phyloP scores from a whole-genome alignment of 2,797 vertebrate genomes.

The Labroides dimidiatus region DNA sequence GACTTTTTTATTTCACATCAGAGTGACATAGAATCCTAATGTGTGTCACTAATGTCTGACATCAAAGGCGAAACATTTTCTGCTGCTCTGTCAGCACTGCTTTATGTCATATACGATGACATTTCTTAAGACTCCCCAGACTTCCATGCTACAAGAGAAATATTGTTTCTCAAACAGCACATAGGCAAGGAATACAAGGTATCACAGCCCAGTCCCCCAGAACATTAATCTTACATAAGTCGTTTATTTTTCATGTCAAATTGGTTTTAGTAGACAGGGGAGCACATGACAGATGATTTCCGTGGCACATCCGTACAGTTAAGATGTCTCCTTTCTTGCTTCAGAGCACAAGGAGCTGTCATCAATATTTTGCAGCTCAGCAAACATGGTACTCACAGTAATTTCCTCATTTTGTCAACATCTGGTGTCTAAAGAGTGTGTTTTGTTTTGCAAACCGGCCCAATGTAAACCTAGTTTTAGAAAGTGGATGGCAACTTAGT shows the following conservation, averaged over 20 bases:
- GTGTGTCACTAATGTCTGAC: neutral
- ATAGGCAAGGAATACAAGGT: too few relatives aligned
- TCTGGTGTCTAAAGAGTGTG: neutral
- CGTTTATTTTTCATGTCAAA: neutral
- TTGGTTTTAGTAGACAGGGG: neutral
- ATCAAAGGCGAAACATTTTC: slow-evolving; percentile 4
- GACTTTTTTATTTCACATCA: too few relatives aligned
- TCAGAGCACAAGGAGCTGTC: neutral
- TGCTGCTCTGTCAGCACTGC: neutral
- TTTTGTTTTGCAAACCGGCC: neutral
- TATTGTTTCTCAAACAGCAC: too few relatives aligned
- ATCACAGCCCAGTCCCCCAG: too few relatives aligned
- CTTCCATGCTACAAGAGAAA: too few relatives aligned
- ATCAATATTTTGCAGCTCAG: neutral
- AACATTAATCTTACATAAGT: too few relatives aligned
- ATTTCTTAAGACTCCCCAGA: too few relatives aligned
- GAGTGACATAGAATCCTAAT: neutral
- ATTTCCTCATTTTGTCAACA: neutral
- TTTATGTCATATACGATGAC: neutral
- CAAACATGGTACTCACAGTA: neutral
- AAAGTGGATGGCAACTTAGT: too few relatives aligned
- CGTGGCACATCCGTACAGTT: neutral
- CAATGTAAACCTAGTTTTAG: neutral
- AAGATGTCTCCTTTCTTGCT: neutral
- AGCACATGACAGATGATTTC: neutral